These are phyloP conservation scores for Fulica atra DNA, from an alignment of 2,113 vertebrate species.

Conservation along the genomic window DNA sequence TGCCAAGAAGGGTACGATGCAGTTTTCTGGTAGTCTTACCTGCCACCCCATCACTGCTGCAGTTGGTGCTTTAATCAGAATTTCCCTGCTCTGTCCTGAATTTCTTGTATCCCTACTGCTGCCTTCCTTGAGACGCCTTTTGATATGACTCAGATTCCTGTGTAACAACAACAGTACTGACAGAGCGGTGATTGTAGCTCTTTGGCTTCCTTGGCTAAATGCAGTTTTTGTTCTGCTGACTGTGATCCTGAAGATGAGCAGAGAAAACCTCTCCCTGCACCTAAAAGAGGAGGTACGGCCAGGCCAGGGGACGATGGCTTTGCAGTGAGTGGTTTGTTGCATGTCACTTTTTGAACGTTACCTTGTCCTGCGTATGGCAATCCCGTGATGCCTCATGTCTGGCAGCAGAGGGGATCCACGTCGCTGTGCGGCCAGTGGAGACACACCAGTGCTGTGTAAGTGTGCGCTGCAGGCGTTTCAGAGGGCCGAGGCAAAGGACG, in stretches of 20 bases:
- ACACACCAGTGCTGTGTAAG: background rate
- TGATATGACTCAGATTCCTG: slow-evolving; percentile 32
- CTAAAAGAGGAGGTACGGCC: background rate
- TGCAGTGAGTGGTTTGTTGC: background rate
- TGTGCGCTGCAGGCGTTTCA: background rate
- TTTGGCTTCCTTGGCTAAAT: background rate
- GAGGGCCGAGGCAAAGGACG: accelerated
- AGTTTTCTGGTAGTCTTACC: background rate
- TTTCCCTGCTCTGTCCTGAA: background rate
- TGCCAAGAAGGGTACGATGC: background rate
- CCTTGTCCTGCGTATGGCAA: background rate
- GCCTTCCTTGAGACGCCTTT: background rate
- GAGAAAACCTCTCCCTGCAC: background rate
- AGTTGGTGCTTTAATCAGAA: background rate
- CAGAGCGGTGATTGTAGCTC: background rate
- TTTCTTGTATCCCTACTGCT: background rate
- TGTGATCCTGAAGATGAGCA: background rate
- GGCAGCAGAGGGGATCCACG: background rate
- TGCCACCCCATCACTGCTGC: background rate
- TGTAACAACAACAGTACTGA: background rate
- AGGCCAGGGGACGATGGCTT: background rate
- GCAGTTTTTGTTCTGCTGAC: background rate
- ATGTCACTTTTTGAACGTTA: background rate
- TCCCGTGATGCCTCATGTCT: background rate
- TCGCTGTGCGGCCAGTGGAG: background rate